Percentiles rank a stretch among this genome's conserved stretches.
Evolutionary conservation across 2,797 vertebrate species (phyloP).

Genomic region (Orientallactaga sibirica): DNA sequence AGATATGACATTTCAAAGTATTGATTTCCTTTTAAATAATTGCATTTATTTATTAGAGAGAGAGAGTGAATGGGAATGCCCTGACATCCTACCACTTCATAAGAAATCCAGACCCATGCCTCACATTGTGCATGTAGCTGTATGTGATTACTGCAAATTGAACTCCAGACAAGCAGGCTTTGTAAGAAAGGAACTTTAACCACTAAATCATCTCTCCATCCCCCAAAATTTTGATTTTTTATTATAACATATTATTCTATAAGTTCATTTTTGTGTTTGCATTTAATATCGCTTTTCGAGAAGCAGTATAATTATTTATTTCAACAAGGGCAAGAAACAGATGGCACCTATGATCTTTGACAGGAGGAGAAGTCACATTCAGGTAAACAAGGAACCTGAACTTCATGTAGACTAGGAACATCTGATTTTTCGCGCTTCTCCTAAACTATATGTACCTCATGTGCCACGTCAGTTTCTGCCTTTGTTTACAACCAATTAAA

Average conservation of each 20-base stretch:
- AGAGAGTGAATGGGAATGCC: no score
- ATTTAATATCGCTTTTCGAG: neutral
- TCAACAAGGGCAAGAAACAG: neutral
- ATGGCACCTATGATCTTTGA: neutral
- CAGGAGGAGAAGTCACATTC: neutral
- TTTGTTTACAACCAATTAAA: neutral
- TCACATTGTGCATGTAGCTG: no score
- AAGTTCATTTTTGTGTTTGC: neutral
- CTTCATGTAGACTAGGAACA: neutral
- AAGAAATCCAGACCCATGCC: no score
- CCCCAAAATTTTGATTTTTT: neutral
- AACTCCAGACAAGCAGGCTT: no score
- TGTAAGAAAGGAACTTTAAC: no score
- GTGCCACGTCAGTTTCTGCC: fast-evolving
- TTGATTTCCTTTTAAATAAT: no score
- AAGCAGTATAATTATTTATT: neutral
- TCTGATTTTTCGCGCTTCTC: neutral
- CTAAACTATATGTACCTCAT: neutral
- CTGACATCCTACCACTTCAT: no score
- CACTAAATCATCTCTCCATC: no score
- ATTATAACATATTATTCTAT: neutral
- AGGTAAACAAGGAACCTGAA: neutral
- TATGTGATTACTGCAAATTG: no score
- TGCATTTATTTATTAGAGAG: no score
- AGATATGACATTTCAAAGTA: no score